Base-by-base conservation (phyloP, 2,113 vertebrate genomes). In the Bufo gargarizans region DNA sequence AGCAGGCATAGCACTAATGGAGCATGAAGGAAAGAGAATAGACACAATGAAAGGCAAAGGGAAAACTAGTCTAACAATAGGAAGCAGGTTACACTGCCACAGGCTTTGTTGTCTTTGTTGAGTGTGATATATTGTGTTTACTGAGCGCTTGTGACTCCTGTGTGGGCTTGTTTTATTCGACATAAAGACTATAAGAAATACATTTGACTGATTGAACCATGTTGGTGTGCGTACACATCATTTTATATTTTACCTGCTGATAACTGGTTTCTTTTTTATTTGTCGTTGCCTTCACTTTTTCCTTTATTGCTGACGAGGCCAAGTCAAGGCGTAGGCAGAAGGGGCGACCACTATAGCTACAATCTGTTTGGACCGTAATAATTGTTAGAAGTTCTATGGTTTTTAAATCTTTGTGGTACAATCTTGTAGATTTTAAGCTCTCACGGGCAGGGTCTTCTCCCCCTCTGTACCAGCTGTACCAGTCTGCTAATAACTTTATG, bases 11-110 rank as follows among this genome's bases (percentile, higher is more conserved):
- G 82, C 81, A 56, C 87, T 81, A 84, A 77, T 78, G 72, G 82
- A 89, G 87, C 87, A 84, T 89, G 82, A 89, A 84, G 87, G 87
- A 72, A 89, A 77, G 20, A 84, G 81, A 84, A 63, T 43, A 55
- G 61, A 78, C 22, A 69, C 74, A 78, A 61, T 69, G 61, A 84
- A 88, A 84, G 72, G 76, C 58, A 65, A 65, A 88, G 16, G 53
- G 63, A 82, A 61, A 20, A 74, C 14, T 17, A 50, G 14, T 58
- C 45, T 61, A 58, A 83, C 80, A 88, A 88, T 53, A 74, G 8
- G 33, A 76, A 76, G 69, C 81, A 1, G 50, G 20, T 17, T 13
- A 16, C 65, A 63, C 71, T 55, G 82, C 47, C 22, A 16, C 82
- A 8, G 16, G 47, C 82, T 84, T 71, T 84, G 63, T 56, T 83